These are phyloP conservation scores for Acrossocheilus fasciatus DNA, from an alignment of 2,797 vertebrate genomes.

Conservation along the genomic window DNA sequence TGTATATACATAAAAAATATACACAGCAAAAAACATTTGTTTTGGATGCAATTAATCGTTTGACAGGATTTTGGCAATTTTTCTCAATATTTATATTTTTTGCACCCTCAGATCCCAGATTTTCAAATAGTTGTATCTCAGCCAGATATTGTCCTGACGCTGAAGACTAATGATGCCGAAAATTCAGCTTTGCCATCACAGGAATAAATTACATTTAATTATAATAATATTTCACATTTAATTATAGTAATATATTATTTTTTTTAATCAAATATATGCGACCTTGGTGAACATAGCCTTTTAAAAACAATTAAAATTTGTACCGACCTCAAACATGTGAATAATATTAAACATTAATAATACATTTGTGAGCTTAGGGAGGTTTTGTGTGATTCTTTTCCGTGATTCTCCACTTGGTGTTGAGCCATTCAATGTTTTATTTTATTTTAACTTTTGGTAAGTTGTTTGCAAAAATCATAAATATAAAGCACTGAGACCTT, in stretches of 20 bases:
- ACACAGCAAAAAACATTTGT: no score
- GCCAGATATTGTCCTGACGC: no score
- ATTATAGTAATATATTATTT: no score
- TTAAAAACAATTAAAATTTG: not conserved
- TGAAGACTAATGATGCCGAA: not conserved
- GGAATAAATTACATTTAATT: not conserved
- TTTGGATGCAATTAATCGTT: no score
- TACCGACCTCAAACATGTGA: not conserved
- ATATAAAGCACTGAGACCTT: not conserved
- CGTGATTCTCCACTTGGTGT: not conserved
- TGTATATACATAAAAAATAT: no score
- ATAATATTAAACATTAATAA: no score
- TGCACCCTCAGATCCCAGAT: no score
- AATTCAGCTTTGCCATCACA: not conserved
- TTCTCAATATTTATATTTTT: no score
- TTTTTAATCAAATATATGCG: not conserved
- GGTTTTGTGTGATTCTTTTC: not conserved
- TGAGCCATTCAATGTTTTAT: conserved; percentile 19
- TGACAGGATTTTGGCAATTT: no score
- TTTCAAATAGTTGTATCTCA: no score
- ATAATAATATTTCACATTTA: not conserved
- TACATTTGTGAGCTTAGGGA: not conserved
- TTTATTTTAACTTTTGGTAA: conserved; percentile 45
- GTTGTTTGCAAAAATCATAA: conserved; percentile 13
- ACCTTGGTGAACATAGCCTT: not conserved